Evolutionary conservation across 2,113 vertebrate genomes (phyloP), one percentile per base, ranked within the genome.

Genomic region (Urocitellus parryii): DNA sequence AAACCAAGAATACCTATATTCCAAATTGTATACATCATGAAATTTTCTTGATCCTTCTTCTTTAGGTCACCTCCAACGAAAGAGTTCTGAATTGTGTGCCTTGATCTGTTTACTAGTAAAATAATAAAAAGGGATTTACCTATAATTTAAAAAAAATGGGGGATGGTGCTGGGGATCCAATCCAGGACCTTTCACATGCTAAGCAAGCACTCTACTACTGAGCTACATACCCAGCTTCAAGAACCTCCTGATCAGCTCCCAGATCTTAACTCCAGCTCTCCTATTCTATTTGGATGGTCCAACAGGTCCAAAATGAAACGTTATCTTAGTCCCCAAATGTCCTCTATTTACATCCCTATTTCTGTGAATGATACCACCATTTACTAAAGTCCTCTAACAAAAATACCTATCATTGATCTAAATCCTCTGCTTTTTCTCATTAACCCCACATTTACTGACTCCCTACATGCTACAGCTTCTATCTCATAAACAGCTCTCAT

Each of bases 61-160:
- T 78, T 88, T 78, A 68, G 88, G 51, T 81, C 18, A 13, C 92
- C 45, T 91, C 78, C 56, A 67, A 17, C 63, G 74, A 90, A 78
- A 76, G 22, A 89, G 22, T 24, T 80, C 25, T 79, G 45, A 88
- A 89, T 63, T 65, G 17, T 42, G 24, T 12, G 61, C 37, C 7
- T 51, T 10, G 16, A 84, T 80, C 72, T 91, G 58, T 42, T 97
- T 91, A 74, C 22, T 37, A 48, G 10, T 34, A 42, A 58, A 70
- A 67, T 25, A 39, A 70, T 58, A 39, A 29, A 24, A 61, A 61
- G 25, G 56, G 22, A 17, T 6, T 90, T 77, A 70, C 25, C 32
- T 63, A 42, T 25, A 88, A 68, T 34, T 73, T 22, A 61, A 61
- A 22, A 61, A 61, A 61, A 61, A 4, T 61, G 22, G 22, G 58